Evolutionary conservation across 2,113 vertebrate genomes (phyloP), one percentile per base, ranked within the genome.

Genomic region (Heloderma charlesbogerti): DNA sequence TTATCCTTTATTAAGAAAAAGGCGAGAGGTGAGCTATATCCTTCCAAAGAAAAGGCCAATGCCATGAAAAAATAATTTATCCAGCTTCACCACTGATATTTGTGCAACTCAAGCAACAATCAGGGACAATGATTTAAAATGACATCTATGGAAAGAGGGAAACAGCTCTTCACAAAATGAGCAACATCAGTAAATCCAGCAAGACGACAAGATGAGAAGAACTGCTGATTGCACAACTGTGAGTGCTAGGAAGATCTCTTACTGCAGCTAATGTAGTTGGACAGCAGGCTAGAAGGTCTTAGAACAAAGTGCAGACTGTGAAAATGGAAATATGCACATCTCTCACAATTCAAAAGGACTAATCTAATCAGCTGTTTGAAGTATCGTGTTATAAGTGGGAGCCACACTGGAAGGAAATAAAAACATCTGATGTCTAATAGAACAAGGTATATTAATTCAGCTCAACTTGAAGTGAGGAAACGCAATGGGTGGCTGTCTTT

Each of bases 201-300:
- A 82, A 91, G 72, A n/a, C 92, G 82, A 22, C 43, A 89, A 9
- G 10, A 92, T 60, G 51, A 91, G 63, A 60, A 91, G 77, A 89
- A 93, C 83, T 91, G 79, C 87, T 78, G 51, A 92, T 51, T 89
- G 71, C 72, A n/a, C 13, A 72, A 48, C 34, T 88, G 34, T 79
- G 88, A 94, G 90, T 93, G 91, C 37, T 54, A 92, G 87, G 94
- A 88, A 94, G 84, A 94, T 84, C 80, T 94, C 89, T 94, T 79
- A 89, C 83, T 13, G 37, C 48, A 92, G 84, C 37, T 95, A 96
- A 96, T 93, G 88, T 89, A 40, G 92, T 93, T 96, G 80, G 93
- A 96, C 90, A 96, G 92, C 84, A 96, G 88, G 78, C 92, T 51
- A 93, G 69, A 92, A 94, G 90, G 92, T 92, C 91, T 95, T 74